Evolutionary conservation across 2,797 vertebrate genomes (phyloP), one percentile per base, ranked within the genome.

Genomic region (Myotis findleyi): DNA sequence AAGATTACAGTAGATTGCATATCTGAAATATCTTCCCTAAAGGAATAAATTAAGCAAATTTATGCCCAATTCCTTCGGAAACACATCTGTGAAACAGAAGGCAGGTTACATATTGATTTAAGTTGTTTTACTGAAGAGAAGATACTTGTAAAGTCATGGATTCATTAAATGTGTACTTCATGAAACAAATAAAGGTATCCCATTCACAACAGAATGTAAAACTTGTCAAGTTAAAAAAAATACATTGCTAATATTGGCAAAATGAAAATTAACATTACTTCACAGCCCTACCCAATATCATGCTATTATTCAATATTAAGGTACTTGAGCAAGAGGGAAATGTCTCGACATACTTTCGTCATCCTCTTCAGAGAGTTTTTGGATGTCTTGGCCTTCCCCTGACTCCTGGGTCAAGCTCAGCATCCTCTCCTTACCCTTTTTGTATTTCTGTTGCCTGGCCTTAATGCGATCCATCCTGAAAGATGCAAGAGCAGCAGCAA

Each of bases 401-500:
- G 99, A 99, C 95, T 99, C 99, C 97, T 99, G 99, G 59, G 98
- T 98, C 98, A 99, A 97, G 98, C 99, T 99, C 93, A 99, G 98
- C 99, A 99, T 99, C 98, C 98, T 99, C 98, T 99, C 99, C 98
- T 99, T 99, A 96, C 99, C 99, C 98, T 99, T 99, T 98, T 99
- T 99, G 98, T 99, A 99, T 98, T 99, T 99, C 98, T 99, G 98
- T 98, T 99, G 99, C 82, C 99, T 99, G 97, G 99, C 99, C 98
- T 99, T 99, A 98, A 99, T 99, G 96, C 99, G 99, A 97, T 99
- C 99, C 99, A 99, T 99, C 98, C 99, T 99, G 97, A 33, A 96
- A 98, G 98, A 97, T 38, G 96, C 97, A 95, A 71, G 4, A 69
- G 62, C n/a, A 20, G 62, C 36, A 71, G 55, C 41, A 55, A 79